Base-by-base conservation (phyloP, 2,113 vertebrate species). In the Mobula hypostoma region DNA sequence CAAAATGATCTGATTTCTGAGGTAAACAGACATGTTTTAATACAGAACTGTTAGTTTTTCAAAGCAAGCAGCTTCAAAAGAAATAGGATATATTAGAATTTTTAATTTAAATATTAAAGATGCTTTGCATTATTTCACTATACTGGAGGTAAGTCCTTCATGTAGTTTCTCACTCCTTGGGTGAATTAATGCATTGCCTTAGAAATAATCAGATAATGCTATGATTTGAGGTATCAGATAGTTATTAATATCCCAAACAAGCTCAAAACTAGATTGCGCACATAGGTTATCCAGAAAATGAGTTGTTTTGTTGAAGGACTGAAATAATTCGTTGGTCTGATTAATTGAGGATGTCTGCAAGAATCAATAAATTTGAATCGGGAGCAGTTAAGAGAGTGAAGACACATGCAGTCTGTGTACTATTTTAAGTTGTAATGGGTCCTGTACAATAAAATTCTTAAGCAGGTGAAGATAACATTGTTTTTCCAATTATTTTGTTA, bases 401-500 rank as follows among this genome's bases (percentile, higher is more conserved):
- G 36, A 9, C 68, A 93, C 40, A 70, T 76, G 24, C 48, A 56
- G 5, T 56, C 27, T 72, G 87, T 66, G 32, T 48, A 48, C 48
- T 15, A 36, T 11, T 29, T 91, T 12, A 56, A 7, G 21, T 48
- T 74, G 91, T 93, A 27, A 32, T 17, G 63, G 61, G 85, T 19
- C 29, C 2, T 29, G 63, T 40, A 63, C 63, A 70, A 70, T 36
- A 32, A 2, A 91, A n/a, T 68, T 70, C 66, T 92, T 70, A 12
- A 72, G 32, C 68, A 48, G 74, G 7, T 56, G 68, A 27, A 29
- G 40, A 15, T 93, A 56, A 74, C 24, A 93, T 93, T 72, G 32
- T 48, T 96, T 95, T 95, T 95, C 85, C 85, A 90, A 66, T 90
- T 90, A 15, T 95, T 96, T 95, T 96, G 96, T 94, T 95, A 98